Evolutionary conservation across 1,140 invertebrate species (phyloP), one percentile per base, ranked within the genome.

Genomic region (Penaeus japonicus): DNA sequence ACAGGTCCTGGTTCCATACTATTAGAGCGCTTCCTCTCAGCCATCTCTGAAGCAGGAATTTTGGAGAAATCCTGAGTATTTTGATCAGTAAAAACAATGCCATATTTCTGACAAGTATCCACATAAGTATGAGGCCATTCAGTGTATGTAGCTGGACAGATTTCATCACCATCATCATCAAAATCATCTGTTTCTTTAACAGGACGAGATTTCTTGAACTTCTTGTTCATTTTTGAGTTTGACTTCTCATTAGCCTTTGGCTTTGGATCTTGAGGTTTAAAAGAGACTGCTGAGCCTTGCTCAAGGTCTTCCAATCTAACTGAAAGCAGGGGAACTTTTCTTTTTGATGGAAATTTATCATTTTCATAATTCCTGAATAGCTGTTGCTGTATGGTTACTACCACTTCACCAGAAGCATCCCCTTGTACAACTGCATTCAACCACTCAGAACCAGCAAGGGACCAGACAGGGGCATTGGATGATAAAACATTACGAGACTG

Each of bases 351-450:
- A 53, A 82, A 75, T 39, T 91, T 93, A 7, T 93, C 92, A 73
- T 92, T 90, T n/a, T 89, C 90, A 30, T 89, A 84, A 79, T 84
- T 70, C 73, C 92, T 91, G 18, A 93, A 87, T 39, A 94, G 79
- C 53, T 94, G 92, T 53, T 93, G 92, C 30, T 92, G 92, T 90
- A 93, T 93, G 15, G 93, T 91, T 0, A 92, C 91, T 57, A 92
- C 85, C 81, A 94, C 89, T 90, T 93, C 93, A 39, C 94, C 94
- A 84, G 93, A 92, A 53, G 92, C 89, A 79, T 92, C 93, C 4
- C 92, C 92, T 83, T 93, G 92, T 53, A 93, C 92, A 35, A 94
- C 90, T 27, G 92, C 91, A 90, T 94, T 94, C 2, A 92, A 91
- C 90, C 91, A 92, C 47, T 91, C 91, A 85, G 90, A 91, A 22